Conservation (phyloP, 2,797 vertebrate species). For the Tapera naevia region DNA sequence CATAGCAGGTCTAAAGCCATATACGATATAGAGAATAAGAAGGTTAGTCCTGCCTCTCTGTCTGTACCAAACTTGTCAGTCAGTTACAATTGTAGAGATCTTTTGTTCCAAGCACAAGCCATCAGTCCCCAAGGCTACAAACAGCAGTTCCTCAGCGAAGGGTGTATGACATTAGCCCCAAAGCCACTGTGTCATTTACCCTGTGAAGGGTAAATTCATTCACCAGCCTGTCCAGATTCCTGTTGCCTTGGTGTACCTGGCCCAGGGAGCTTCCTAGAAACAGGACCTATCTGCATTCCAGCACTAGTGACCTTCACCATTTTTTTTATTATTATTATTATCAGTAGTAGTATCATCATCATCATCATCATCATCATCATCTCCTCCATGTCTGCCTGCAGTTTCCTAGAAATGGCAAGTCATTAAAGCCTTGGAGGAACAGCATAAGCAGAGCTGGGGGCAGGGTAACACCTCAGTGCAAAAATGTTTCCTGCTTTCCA, state of each 20-base stretch:
- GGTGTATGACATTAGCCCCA: background rate
- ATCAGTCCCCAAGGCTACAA: background rate
- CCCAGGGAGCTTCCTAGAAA: background rate
- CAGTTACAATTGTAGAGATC: background rate
- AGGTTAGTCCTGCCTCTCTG: background rate
- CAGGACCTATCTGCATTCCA: background rate
- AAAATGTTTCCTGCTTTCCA: background rate
- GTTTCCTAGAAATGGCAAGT: background rate
- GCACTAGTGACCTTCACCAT: background rate
- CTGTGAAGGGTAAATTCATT: background rate
- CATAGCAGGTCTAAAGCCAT: background rate
- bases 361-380: background rate
- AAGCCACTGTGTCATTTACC: background rate
- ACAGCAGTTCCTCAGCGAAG: background rate
- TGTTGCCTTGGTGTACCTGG: background rate
- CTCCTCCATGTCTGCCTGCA: background rate
- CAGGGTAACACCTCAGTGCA: fast-evolving
- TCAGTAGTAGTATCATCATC: background rate
- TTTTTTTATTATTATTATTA: too few species aligned
- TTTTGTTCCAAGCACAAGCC: background rate
- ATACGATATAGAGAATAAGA: background rate
- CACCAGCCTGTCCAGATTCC: background rate
- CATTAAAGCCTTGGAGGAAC: background rate
- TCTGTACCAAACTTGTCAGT: background rate
- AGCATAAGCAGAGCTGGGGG: background rate